Evolutionary conservation across 23 tunicate species (phyloP).

Genomic region (Ciona savignyi): DNA sequence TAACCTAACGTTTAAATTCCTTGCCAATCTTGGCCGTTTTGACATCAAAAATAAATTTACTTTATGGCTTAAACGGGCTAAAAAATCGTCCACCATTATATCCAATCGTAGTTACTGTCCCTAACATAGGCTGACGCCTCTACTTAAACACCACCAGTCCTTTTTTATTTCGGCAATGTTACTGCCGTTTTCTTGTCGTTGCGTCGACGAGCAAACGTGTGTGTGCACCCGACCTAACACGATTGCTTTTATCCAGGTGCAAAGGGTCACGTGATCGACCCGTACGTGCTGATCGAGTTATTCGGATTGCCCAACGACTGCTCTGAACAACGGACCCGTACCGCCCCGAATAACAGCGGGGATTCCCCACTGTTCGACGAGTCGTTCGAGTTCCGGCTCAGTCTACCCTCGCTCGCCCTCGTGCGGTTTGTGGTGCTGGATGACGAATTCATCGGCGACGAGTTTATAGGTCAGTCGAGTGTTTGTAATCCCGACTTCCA

Average conservation of each 20-base stretch:
- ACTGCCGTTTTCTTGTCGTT: no score
- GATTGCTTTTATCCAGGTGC: constrained; percentile 37
- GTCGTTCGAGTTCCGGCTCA: constrained; percentile 80
- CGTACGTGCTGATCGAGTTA: constrained; percentile 94
- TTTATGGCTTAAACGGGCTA: no score
- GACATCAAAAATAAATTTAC: no score
- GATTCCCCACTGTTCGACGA: constrained; percentile 81
- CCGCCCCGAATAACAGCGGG: constrained; percentile 93
- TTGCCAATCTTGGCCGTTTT: no score
- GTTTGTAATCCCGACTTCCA: no score
- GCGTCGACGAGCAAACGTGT: no score
- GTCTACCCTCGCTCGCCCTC: constrained; percentile 85
- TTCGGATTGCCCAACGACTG: constrained; percentile 97
- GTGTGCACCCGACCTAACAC: no score
- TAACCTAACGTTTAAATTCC: no score
- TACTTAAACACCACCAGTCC: not conserved
- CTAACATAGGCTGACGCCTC: no score
- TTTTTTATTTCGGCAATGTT: not conserved
- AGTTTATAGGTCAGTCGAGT: constrained; percentile 78
- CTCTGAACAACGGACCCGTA: constrained; percentile 84
- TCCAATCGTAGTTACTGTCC: no score
- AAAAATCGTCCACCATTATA: no score
- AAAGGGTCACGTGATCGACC: constrained; percentile 97
- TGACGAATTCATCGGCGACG: constrained; percentile 99
- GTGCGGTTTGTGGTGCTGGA: constrained; percentile 98